phyloP scores from a whole-genome alignment of 2,888 invertebrate genomes.

The Deroplatys truncata region DNA sequence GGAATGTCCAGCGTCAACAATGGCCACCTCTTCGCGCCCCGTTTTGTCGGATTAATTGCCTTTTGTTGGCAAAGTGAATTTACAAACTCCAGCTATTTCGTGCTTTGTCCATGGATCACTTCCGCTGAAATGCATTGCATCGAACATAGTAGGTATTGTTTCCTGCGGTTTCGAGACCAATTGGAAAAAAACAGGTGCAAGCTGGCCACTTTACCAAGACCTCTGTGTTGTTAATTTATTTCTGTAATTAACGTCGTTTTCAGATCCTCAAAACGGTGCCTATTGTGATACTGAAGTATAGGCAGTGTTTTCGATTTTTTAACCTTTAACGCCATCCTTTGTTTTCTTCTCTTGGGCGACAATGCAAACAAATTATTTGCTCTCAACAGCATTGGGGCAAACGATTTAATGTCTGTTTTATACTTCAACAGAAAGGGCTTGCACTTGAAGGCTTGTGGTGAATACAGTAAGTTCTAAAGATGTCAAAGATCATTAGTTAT shows the following conservation, averaged over 20 bases:
- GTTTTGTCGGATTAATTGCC: neutral
- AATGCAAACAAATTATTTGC: no score
- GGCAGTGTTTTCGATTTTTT: no score
- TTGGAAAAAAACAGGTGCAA: neutral
- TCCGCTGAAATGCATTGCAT: neutral
- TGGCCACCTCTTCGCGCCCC: neutral
- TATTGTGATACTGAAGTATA: neutral
- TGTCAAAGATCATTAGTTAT: no score
- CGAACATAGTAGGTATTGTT: neutral
- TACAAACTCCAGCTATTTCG: neutral
- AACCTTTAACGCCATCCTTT: no score
- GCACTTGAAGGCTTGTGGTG: no score
- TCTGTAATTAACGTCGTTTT: neutral
- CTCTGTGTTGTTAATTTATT: neutral
- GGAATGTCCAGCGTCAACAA: neutral
- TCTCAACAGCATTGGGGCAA: no score
- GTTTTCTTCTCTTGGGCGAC: no score
- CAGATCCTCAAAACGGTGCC: neutral
- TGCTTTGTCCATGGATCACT: neutral
- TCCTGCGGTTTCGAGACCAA: neutral
- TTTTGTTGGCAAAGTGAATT: neutral
- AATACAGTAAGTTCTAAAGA: no score
- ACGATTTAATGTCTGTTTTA: no score
- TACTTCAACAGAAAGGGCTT: no score
- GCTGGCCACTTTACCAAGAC: neutral